Evolutionary conservation across 1,140 invertebrate species (phyloP).

Genomic region (Calliopsis andreniformis): DNA sequence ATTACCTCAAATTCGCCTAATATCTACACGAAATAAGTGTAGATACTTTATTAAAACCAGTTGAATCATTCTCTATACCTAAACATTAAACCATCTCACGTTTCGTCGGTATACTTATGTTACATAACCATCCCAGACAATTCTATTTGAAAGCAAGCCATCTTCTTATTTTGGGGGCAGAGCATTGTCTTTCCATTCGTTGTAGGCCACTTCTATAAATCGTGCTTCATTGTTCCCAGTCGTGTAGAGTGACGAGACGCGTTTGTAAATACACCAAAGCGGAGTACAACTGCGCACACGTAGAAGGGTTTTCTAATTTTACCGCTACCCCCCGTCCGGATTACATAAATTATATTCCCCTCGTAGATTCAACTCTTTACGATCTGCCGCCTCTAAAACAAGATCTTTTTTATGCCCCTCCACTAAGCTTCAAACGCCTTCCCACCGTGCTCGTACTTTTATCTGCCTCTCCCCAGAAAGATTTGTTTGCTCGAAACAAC

Average conservation of each 20-base stretch:
- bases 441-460: slow-evolving; percentile 16
- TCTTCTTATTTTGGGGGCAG: neutral
- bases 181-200: neutral
- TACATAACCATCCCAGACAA: neutral
- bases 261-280: slow-evolving; percentile 15
- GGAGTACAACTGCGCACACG: neutral
- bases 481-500: slow-evolving; percentile 21
- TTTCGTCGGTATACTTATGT: neutral
- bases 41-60: too few species aligned
- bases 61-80: too few species aligned
- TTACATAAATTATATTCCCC: slow-evolving; percentile 61
- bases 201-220: slow-evolving; percentile 6
- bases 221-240: neutral
- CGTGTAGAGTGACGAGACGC: neutral
- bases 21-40: too few species aligned
- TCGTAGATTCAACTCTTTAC: slow-evolving; percentile 60
- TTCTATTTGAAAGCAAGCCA: neutral
- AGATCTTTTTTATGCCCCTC: neutral
- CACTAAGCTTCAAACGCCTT: neutral
- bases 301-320: slow-evolving; percentile 57
- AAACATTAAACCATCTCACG: too few species aligned
- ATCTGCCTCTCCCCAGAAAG: neutral
- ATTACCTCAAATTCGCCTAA: too few species aligned
- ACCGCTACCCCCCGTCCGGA: slow-evolving; percentile 41
- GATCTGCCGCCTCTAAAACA: slow-evolving; percentile 25